Evolutionary conservation across 2,113 vertebrate species (phyloP), one percentile per base, ranked within the genome.

Genomic region (Lipotes vexillifer): DNA sequence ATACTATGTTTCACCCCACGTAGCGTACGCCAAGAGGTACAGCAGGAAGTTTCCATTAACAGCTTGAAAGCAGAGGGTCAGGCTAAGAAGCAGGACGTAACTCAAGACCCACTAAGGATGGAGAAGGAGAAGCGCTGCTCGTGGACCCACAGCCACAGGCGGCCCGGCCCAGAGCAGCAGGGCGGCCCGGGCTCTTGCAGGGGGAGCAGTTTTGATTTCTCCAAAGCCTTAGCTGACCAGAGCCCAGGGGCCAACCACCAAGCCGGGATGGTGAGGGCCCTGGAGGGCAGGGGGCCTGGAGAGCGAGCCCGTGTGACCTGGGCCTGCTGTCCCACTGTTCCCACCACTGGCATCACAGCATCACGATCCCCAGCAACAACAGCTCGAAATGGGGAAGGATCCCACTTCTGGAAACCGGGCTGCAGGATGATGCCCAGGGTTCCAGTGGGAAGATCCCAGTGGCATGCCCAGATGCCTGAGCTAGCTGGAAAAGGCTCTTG

Each of bases 11-110:
- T 63, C 36, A 9, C 13, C 68, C 83, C 61, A 3, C 1, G 2
- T 1, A 27, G 14, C 59, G 25, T 0, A 2, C 0, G 68, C 44
- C 55, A 6, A 20, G 6, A 12, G 88, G 10, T 0, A 29, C 4
- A 29, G 13, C 36, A 29, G 29, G 23, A 23, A 1, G 27, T 13
- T 41, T 52, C 69, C 44, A 18, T 12, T 1, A 10, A 10, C 8
- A 33, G 25, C 31, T 8, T 25, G 63, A 71, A 33, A 49, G 41
- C 5, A 12, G 17, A 20, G 27, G n/a, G 36, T 6, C 11, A 2
- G 72, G 65, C 44, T 38, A 5, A 15, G 36, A 46, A 41, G 10
- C 3, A 0, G 20, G 23, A 1, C 0, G 20, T 46, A 2, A 13
- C 49, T 52, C n/a, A 6, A 25, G 36, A 12, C 10, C 9, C 55